Conservation (phyloP, 2,888 invertebrate species). For the Blastobasis adustella region DNA sequence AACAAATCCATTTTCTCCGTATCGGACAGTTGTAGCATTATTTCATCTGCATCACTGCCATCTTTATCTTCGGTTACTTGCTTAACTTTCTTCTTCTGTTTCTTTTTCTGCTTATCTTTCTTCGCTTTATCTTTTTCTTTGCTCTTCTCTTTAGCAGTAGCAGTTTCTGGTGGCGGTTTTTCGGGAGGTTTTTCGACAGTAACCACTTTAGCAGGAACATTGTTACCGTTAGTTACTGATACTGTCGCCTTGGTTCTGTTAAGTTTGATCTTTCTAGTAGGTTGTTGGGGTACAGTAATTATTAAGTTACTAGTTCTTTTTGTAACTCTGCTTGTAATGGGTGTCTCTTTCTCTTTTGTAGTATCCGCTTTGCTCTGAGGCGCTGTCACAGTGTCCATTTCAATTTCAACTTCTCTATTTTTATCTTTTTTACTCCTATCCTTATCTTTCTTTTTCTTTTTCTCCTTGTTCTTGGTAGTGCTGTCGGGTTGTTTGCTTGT, state of each 20-base stretch:
- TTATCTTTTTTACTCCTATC: conserved; percentile 4
- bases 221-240: conserved; percentile 7
- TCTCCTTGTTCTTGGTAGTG: neutral
- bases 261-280: conserved; percentile 53
- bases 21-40: conserved; percentile 62
- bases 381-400: neutral
- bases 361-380: neutral
- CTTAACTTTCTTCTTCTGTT: conserved; percentile 40
- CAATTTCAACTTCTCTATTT: conserved; percentile 4
- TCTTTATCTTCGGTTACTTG: conserved; percentile 36
- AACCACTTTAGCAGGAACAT: conserved; percentile 3
- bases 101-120: conserved; percentile 43
- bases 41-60: conserved; percentile 61
- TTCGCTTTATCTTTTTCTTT: neutral
- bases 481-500: conserved; percentile 8
- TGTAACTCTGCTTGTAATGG: conserved; percentile 23
- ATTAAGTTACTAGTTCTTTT: conserved; percentile 45
- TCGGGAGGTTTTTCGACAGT: neutral
- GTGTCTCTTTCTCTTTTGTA: neutral
- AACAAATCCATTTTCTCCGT: conserved; percentile 66
- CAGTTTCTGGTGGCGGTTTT: neutral
- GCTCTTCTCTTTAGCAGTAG: conserved; percentile 1
- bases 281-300: conserved; percentile 50
- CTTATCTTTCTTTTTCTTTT: conserved; percentile 3
- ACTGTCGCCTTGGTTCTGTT: conserved; percentile 39